Evolutionary conservation across 2,888 invertebrate species (phyloP).

Genomic region (Charanyca ferruginea): DNA sequence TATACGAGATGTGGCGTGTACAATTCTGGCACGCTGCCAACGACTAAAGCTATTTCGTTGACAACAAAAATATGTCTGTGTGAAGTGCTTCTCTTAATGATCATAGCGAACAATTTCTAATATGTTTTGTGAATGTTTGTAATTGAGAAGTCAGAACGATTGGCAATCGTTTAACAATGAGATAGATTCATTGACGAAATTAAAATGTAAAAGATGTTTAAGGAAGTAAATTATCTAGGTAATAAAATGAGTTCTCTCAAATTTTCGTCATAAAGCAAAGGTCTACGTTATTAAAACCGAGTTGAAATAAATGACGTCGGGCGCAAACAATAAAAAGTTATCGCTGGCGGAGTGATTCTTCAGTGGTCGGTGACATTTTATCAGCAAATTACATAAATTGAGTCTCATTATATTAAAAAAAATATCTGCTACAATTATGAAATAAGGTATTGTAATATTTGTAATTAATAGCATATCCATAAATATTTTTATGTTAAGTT

Average conservation of each 20-base stretch:
- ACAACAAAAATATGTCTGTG: constrained; percentile 60
- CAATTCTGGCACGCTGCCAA: constrained; percentile 74
- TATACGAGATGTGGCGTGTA: constrained; percentile 57
- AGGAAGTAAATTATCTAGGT: background rate
- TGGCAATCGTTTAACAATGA: background rate
- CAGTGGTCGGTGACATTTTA: constrained; percentile 31
- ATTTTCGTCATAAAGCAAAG: constrained; percentile 37
- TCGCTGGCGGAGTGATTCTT: constrained; percentile 35
- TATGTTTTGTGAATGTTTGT: constrained; percentile 22
- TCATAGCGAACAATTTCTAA: constrained; percentile 23
- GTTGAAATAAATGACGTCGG: constrained; percentile 21
- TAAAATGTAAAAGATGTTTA: constrained; percentile 17
- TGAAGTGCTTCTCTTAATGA: constrained; percentile 36
- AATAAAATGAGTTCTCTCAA: constrained; percentile 6
- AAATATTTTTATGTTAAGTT: no score
- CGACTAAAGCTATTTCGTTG: constrained; percentile 61
- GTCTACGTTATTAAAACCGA: constrained; percentile 44
- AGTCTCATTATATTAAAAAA: constrained; percentile 44
- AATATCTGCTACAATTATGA: background rate
- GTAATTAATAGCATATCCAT: background rate
- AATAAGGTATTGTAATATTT: background rate
- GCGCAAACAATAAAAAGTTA: constrained; percentile 50
- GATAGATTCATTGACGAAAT: constrained; percentile 1
- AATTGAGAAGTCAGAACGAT: constrained; percentile 8
- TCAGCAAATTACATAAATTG: constrained; percentile 41